Percentiles rank a stretch among this genome's conserved stretches.
Conservation (phyloP, 2,113 vertebrate species). For the Nematolebias whitei region DNA sequence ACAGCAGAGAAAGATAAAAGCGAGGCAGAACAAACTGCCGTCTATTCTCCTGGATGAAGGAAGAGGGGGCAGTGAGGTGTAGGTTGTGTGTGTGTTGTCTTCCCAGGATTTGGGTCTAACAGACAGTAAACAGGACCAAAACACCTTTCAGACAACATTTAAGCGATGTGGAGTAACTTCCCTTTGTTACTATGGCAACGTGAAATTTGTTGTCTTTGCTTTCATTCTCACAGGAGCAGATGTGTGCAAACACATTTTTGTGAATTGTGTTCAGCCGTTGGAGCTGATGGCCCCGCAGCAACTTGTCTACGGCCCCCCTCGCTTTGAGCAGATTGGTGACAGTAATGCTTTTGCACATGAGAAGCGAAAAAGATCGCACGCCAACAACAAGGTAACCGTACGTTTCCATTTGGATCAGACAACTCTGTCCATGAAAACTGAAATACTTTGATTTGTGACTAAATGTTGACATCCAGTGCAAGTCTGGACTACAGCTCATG, state of each 20-base stretch:
- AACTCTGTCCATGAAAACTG: background rate
- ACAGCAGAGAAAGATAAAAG: conserved; percentile 59
- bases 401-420: background rate
- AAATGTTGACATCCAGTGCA: background rate
- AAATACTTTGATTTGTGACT: background rate
- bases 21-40: conserved; percentile 41
- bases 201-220: conserved; percentile 53
- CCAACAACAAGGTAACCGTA: background rate
- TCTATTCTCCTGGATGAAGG: conserved; percentile 54
- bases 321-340: conserved; percentile 39
- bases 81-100: conserved; percentile 1
- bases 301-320: conserved; percentile 34
- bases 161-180: conserved; percentile 21
- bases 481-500: background rate
- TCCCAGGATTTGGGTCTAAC: conserved; percentile 40
- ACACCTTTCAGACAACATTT: conserved; percentile 43
- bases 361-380: conserved; percentile 6
- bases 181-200: conserved; percentile 77
- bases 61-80: conserved; percentile 1
- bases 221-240: conserved; percentile 54
- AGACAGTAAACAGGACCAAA: conserved; percentile 12
- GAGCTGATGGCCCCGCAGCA: conserved; percentile 39
- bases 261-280: conserved; percentile 43
- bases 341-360: conserved; percentile 35
- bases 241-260: conserved; percentile 61